Percentiles rank a stretch among this genome's conserved stretches.
phyloP scores from a whole-genome alignment of 2,113 vertebrate genomes.

The Hemiprocne comata region DNA sequence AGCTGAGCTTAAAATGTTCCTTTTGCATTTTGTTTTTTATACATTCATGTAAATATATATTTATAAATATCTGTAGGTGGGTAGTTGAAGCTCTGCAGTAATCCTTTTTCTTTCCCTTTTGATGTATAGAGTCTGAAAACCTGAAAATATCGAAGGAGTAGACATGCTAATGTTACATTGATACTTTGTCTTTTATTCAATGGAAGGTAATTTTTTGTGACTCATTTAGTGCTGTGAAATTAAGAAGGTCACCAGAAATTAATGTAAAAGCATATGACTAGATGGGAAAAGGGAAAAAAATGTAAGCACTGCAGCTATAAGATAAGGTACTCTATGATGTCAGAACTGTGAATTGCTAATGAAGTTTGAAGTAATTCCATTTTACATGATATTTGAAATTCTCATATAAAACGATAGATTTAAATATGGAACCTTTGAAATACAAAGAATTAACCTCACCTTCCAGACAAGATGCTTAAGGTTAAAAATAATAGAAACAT shows the following conservation, averaged over 20 bases:
- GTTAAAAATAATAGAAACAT: slow-evolving; percentile 74
- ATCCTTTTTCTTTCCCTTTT: background rate
- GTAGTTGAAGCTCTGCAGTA: background rate
- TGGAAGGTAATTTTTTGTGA: background rate
- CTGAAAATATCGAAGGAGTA: background rate
- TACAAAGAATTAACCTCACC: slow-evolving; percentile 55
- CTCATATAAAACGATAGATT: slow-evolving; percentile 37
- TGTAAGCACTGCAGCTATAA: background rate
- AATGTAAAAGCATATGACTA: slow-evolving; percentile 25
- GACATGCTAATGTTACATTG: background rate
- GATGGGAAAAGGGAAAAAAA: slow-evolving; percentile 53
- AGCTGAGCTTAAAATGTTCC: background rate
- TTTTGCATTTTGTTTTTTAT: background rate
- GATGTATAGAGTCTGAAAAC: background rate
- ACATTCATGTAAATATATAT: background rate
- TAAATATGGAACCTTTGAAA: slow-evolving; percentile 37
- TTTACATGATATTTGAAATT: slow-evolving; percentile 45
- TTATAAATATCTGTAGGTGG: slow-evolving; percentile 39
- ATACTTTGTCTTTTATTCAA: background rate
- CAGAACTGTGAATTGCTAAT: slow-evolving; percentile 3
- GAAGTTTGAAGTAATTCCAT: slow-evolving; percentile 50
- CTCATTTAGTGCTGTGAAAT: slow-evolving; percentile 8
- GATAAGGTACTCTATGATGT: background rate
- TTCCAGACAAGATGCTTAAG: slow-evolving; percentile 65
- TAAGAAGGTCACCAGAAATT: slow-evolving; percentile 27